phyloP scores from a whole-genome alignment of 2,797 vertebrate species.

The Thamnophis elegans region DNA sequence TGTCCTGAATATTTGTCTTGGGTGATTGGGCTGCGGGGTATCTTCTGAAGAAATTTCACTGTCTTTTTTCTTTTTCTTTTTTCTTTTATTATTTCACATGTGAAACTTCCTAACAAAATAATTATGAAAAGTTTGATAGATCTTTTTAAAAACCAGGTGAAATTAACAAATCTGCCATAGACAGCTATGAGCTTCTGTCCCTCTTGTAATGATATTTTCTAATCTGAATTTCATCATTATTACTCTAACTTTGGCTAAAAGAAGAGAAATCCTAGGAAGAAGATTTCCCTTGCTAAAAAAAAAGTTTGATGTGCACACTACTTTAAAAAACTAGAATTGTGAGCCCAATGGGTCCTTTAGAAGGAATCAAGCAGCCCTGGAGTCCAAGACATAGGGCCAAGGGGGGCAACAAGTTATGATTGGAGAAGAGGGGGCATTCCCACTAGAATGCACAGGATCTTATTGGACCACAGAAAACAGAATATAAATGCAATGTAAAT shows the following conservation, averaged over 20 bases:
- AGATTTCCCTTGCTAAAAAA: neutral
- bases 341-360: neutral
- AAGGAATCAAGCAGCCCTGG: neutral
- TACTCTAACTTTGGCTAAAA: neutral
- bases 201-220: neutral
- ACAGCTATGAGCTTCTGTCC: neutral
- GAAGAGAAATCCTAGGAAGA: neutral
- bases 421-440: neutral
- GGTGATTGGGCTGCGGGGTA: neutral
- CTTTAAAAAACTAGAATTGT: neutral
- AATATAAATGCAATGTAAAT: neutral
- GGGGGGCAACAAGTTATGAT: neutral
- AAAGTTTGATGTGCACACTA: neutral
- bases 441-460: neutral
- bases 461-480: neutral
- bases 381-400: neutral
- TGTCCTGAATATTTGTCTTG: neutral
- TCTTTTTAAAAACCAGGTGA: neutral
- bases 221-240: neutral
- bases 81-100: neutral
- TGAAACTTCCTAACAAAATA: neutral
- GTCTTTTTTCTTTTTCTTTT: neutral
- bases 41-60: neutral
- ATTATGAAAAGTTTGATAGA: neutral
- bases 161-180: neutral